These are phyloP conservation scores for Aptenodytes forsteri DNA, from an alignment of 2,113 vertebrate genomes.

Conservation along the genomic window DNA sequence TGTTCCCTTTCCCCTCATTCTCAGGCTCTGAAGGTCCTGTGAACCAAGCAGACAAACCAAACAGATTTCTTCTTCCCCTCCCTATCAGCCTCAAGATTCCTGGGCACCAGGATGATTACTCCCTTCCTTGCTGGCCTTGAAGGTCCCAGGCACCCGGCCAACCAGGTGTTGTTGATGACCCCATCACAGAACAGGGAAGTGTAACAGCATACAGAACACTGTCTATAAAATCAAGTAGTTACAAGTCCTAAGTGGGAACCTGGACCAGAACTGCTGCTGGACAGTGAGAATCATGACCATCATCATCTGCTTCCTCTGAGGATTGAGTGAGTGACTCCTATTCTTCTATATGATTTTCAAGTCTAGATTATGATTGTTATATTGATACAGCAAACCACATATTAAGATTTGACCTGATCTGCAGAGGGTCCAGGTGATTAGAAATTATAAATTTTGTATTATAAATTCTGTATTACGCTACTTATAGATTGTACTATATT, in stretches of 20 bases:
- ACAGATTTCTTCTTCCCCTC: not conserved
- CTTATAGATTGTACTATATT: not conserved
- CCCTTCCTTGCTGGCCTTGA: not conserved
- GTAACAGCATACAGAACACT: not conserved
- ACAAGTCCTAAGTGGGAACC: not conserved
- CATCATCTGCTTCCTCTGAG: not conserved
- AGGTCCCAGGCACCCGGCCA: not conserved
- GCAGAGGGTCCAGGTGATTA: not conserved
- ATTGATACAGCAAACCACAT: not conserved
- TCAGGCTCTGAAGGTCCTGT: not conserved
- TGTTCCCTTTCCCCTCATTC: not conserved
- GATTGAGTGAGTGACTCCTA: not conserved
- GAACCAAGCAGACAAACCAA: not conserved
- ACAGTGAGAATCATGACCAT: not conserved
- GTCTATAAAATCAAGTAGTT: not conserved
- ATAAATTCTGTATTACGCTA: not conserved
- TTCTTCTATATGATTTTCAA: not conserved
- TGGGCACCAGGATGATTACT: accelerated
- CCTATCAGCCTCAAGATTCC: not conserved
- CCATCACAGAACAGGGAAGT: not conserved
- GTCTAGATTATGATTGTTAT: not conserved
- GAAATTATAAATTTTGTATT: not conserved
- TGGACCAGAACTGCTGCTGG: not conserved
- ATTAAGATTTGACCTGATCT: not conserved
- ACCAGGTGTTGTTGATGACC: not conserved